Percentiles rank a stretch among this genome's conserved stretches.
Conservation (phyloP, 2,113 vertebrate species). For the Mormoops blainvillei region DNA sequence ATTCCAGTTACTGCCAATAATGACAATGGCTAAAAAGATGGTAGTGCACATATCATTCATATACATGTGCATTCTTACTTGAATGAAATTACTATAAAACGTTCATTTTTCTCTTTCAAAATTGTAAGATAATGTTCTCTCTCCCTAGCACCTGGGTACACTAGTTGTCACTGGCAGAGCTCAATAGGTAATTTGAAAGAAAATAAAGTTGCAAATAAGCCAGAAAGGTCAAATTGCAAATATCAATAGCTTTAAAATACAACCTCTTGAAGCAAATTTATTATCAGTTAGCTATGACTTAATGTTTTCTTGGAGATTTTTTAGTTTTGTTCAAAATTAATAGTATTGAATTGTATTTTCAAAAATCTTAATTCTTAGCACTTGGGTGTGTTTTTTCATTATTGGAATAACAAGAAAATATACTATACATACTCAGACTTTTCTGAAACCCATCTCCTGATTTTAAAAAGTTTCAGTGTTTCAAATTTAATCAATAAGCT, state of each 20-base stretch:
- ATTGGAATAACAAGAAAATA: constrained; percentile 4
- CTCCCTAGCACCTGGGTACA: background rate
- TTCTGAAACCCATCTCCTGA: background rate
- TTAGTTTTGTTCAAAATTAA: background rate
- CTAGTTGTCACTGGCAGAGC: background rate
- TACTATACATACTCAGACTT: background rate
- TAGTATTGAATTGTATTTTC: background rate
- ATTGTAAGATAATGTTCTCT: background rate
- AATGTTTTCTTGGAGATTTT: background rate
- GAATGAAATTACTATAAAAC: background rate
- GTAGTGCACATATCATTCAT: background rate
- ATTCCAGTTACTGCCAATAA: background rate
- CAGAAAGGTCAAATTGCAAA: background rate
- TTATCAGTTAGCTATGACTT: background rate
- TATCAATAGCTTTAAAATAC: background rate
- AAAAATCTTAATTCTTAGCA: background rate
- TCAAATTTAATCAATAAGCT: constrained; percentile 9
- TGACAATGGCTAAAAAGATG: background rate
- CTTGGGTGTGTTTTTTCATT: background rate
- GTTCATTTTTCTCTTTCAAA: background rate
- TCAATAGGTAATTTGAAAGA: background rate
- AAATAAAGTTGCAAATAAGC: background rate
- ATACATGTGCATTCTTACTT: background rate
- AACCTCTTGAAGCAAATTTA: background rate
- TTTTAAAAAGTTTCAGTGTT: background rate